phyloP scores from a whole-genome alignment of 2,113 vertebrate species.

The Malaclemys terrapin region DNA sequence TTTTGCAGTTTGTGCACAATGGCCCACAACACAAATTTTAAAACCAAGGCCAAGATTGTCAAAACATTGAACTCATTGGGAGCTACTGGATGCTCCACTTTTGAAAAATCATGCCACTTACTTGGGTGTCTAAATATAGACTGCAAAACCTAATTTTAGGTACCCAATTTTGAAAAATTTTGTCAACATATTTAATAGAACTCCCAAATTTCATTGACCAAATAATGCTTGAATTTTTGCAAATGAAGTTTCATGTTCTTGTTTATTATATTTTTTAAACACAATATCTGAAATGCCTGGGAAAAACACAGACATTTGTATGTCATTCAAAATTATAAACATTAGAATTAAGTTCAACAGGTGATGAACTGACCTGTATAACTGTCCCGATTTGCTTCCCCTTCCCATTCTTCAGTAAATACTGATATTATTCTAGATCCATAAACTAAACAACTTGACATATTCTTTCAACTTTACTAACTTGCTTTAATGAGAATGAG shows the following conservation, averaged over 20 bases:
- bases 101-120: neutral
- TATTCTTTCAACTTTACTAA: constrained; percentile 17
- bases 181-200: neutral
- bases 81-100: neutral
- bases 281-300: no score
- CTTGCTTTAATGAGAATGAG: constrained; percentile 35
- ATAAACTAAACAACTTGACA: neutral
- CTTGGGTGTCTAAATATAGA: neutral
- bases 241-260: neutral
- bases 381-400: neutral
- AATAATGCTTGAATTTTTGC: neutral
- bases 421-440: neutral
- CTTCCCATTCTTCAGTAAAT: neutral
- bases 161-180: neutral
- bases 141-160: neutral
- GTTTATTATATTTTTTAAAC: neutral
- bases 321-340: neutral
- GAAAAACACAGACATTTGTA: neutral
- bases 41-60: neutral
- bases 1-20: neutral
- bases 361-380: fast-evolving
- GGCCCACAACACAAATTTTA: neutral
- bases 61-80: neutral
- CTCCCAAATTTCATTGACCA: neutral
- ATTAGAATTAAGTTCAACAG: neutral